Conservation (phyloP, 2,113 vertebrate species). For the Solea solea region DNA sequence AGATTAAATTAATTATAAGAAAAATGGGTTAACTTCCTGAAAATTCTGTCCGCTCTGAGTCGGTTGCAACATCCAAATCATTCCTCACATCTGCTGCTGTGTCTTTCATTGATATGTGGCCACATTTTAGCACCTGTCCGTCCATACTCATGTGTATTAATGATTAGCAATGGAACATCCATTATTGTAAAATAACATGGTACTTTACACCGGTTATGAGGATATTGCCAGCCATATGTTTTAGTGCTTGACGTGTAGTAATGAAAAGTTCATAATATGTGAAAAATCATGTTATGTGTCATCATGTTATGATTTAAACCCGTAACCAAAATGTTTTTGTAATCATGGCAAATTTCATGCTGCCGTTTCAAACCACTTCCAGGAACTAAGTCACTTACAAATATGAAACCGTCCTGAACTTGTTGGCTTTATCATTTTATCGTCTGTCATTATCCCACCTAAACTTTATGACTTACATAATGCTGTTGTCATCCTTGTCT, state of each 20-base stretch:
- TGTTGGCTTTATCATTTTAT: not conserved
- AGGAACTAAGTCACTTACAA: not conserved
- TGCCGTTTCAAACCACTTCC: too few species aligned
- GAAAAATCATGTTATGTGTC: too few species aligned
- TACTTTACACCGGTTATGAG: not conserved
- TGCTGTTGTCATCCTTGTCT: not conserved
- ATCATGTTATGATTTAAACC: too few species aligned
- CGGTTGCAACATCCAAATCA: not conserved
- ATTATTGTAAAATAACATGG: not conserved
- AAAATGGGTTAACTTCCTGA: not conserved
- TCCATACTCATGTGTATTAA: too few species aligned
- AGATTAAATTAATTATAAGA: not conserved
- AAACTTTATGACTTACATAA: too few species aligned
- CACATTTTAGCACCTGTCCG: not conserved
- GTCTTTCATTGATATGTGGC: not conserved
- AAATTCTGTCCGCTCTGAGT: not conserved
- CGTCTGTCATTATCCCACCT: too few species aligned
- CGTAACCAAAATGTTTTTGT: too few species aligned
- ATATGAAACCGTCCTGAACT: not conserved
- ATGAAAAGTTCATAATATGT: too few species aligned
- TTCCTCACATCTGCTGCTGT: not conserved
- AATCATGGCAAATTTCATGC: too few species aligned
- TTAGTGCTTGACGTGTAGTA: not conserved
- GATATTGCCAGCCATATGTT: not conserved
- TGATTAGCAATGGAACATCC: not conserved